Conservation (phyloP, 2,888 invertebrate genomes). For the Lepeophtheirus nordmannii region DNA sequence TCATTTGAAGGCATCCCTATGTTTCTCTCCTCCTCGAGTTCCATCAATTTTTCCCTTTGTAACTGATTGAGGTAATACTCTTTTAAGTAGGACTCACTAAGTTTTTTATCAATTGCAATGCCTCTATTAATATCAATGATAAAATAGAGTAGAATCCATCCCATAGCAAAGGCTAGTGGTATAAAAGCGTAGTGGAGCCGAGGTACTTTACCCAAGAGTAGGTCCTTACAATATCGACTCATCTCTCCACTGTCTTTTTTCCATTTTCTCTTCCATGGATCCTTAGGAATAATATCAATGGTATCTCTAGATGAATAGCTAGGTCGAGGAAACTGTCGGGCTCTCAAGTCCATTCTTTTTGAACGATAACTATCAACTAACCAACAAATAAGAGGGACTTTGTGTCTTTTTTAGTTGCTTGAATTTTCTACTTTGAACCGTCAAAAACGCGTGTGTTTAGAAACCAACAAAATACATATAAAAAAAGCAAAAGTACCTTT, state of each 20-base stretch:
- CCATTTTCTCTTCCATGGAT: neutral
- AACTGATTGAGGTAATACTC: neutral
- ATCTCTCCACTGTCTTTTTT: neutral
- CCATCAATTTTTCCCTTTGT: neutral
- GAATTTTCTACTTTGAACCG: too few relatives aligned
- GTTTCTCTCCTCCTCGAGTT: neutral
- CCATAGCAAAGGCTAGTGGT: neutral
- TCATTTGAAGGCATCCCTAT: neutral
- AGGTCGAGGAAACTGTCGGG: too few relatives aligned
- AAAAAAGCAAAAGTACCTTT: too few relatives aligned
- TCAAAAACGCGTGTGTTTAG: too few relatives aligned
- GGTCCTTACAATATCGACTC: neutral
- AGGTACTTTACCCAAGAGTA: neutral
- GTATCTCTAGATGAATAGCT: too few relatives aligned
- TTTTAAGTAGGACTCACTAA: neutral
- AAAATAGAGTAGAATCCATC: neutral
- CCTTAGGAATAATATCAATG: too few relatives aligned
- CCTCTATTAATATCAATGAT: neutral
- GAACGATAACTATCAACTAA: too few relatives aligned
- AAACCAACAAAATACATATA: too few relatives aligned
- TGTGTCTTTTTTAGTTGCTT: too few relatives aligned
- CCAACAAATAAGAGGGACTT: too few relatives aligned
- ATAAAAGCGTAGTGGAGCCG: neutral
- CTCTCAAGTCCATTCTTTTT: too few relatives aligned
- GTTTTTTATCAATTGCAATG: neutral